Evolutionary conservation across 2,888 invertebrate species (phyloP).

Genomic region (Brachynemurus nebulosus): DNA sequence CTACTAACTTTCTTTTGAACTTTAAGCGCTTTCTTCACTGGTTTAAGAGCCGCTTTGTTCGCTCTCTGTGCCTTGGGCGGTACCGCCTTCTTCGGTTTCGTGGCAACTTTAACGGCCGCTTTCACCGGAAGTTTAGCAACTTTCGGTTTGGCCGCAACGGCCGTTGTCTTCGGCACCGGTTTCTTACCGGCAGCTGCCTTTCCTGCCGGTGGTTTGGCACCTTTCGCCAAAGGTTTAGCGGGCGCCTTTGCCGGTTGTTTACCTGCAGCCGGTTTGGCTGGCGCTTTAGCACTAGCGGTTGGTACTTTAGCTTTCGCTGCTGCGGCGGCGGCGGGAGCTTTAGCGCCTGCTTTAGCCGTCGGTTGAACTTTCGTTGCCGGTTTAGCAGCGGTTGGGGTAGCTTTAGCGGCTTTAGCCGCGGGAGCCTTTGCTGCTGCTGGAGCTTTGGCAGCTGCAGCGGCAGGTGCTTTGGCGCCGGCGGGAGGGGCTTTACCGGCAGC

Average conservation of each 20-base stretch:
- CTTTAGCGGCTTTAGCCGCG: slow-evolving; percentile 33
- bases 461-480: background rate
- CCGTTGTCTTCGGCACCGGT: slow-evolving; percentile 28
- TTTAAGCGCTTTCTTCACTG: slow-evolving; percentile 64
- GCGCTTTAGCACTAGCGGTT: slow-evolving; percentile 24
- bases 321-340: slow-evolving; percentile 26
- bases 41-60: slow-evolving; percentile 28
- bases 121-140: slow-evolving; percentile 28
- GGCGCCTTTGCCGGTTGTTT: slow-evolving; percentile 35
- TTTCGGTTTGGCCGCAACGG: slow-evolving; percentile 38
- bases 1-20: slow-evolving; percentile 64
- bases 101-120: slow-evolving; percentile 38
- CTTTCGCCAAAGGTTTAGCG: background rate
- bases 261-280: slow-evolving; percentile 36
- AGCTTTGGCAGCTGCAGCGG: slow-evolving; percentile 30
- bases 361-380: slow-evolving; percentile 24
- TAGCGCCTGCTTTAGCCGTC: background rate
- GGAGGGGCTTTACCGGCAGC: no score
- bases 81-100: slow-evolving; percentile 40
- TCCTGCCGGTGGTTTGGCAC: slow-evolving; percentile 20
- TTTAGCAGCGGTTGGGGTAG: slow-evolving; percentile 38
- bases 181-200: slow-evolving; percentile 34
- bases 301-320: slow-evolving; percentile 17
- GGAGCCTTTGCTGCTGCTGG: slow-evolving; percentile 35
- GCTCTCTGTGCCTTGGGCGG: slow-evolving; percentile 40